A percentile compares a stretch with the other conserved stretches of the same genome.
Conservation (phyloP, 1,140 invertebrate species). For the Tetramorium parvispinum region DNA sequence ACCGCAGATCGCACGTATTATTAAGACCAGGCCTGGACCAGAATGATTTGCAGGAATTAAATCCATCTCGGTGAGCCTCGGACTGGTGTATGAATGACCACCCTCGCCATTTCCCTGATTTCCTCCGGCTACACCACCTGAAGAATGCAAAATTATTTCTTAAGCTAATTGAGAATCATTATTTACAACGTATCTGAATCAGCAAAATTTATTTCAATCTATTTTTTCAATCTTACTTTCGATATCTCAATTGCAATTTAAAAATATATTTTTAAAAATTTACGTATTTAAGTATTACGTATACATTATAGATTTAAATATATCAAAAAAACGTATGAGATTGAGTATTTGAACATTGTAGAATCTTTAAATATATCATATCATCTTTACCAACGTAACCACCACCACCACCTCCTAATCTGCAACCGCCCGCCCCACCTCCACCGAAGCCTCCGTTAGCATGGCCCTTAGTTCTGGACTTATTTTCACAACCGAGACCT, state of each 20-base stretch:
- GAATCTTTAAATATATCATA: background rate
- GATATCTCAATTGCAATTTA: background rate
- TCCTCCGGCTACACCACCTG: conserved; percentile 90
- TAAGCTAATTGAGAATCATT: background rate
- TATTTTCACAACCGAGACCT: conserved; percentile 87
- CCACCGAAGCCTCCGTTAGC: conserved; percentile 94
- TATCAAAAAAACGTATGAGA: no score
- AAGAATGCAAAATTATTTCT: background rate
- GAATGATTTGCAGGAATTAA: conserved; percentile 86
- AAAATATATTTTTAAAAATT: background rate
- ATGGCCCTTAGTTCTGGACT: conserved; percentile 85
- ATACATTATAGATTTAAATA: no score
- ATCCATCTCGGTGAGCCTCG: conserved; percentile 85
- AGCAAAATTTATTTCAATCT: background rate
- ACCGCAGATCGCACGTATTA: conserved; percentile 91
- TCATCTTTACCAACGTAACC: conserved; percentile 88
- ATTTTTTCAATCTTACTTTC: background rate
- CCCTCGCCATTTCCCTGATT: conserved; percentile 91
- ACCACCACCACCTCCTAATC: conserved; percentile 90
- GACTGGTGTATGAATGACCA: conserved; percentile 91
- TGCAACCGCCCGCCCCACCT: conserved; percentile 90
- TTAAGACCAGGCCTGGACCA: conserved; percentile 89
- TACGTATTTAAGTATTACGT: no score
- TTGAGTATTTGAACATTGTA: background rate
- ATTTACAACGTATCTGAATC: background rate